A percentile compares a stretch with the other conserved stretches of the same genome.
Conservation (phyloP, 92 coral and sea anemone species). For the Bergia puertoricense region DNA sequence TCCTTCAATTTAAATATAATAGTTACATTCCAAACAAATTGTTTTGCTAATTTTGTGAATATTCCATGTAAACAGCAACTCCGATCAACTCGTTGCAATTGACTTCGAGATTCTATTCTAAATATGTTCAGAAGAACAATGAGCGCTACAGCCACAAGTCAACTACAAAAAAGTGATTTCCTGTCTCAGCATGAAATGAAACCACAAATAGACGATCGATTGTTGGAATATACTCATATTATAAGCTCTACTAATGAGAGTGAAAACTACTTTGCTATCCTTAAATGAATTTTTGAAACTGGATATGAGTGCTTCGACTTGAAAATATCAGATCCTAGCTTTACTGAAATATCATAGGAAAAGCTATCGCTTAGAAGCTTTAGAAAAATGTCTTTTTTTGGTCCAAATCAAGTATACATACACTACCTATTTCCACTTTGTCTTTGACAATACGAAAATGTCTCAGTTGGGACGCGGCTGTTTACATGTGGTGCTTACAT, state of each 20-base stretch:
- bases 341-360: not conserved
- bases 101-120: not conserved
- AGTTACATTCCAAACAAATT: conserved; percentile 17
- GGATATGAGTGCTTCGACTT: not conserved
- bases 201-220: not conserved
- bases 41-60: not conserved
- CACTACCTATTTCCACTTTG: too few relatives aligned
- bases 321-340: not conserved
- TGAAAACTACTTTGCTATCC: conserved; percentile 1
- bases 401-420: not conserved
- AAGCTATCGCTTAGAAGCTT: not conserved
- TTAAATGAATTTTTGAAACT: not conserved
- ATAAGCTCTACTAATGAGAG: not conserved
- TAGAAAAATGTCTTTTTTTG: not conserved
- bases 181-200: not conserved
- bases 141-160: not conserved
- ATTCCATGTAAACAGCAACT: not conserved
- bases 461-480: too few relatives aligned
- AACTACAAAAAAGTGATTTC: not conserved
- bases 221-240: not conserved
- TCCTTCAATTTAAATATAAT: conserved; percentile 24
- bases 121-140: too few relatives aligned
- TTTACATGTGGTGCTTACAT: too few relatives aligned
- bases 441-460: too few relatives aligned
- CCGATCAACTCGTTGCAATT: not conserved